Base-by-base conservation (phyloP, 2,113 vertebrate genomes). In the Oplegnathus fasciatus region DNA sequence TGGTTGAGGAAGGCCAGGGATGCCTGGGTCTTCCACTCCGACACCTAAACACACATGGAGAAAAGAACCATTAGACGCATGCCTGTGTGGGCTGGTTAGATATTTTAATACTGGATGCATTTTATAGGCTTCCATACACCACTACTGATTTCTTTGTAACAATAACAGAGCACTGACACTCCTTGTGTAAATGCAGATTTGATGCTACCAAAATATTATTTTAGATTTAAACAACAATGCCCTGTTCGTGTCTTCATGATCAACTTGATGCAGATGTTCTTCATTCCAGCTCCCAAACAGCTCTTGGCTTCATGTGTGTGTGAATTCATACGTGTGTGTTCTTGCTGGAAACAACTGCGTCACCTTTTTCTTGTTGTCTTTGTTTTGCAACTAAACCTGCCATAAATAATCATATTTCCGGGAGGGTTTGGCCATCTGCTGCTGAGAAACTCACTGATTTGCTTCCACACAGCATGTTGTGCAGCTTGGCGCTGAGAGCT, bases 1-100 rank as follows among this genome's bases (percentile, higher is more conserved):
- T 99, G 98, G 91, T 99, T 99, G 78, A 99, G 96, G 4, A 99
- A 82, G 2, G 97, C 97, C 89, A 99, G 94, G 0, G 98, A 98
- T 2, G 98, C 98, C 2, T 92, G 97, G 5, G 96, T 96, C 86
- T 97, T 97, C 98, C 98, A 99, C 89, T 99, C 98, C 0, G 97
- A 96, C 32, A 80, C 58, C 97, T 98, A 22, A 13, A 68, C 34
- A 78, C 52, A 71, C 20, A 22, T 76, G 61, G 20, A 54, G 32
- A 61, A 6, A 37, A 60, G 22, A 62, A 28, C 5, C 20, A 34
- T 81, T 4, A 60, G 2, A 66, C 1, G 0, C 15, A 61, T 14
- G 28, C 2, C 24, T 42, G 28, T 7, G 18, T 9, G 37, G 6
- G 9, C 46, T 40, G 11, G 30, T 6, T 10, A 26, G 15, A 70